A percentile compares a stretch with the other conserved stretches of the same genome.
These are phyloP conservation scores for Lateolabrax maculatus DNA, from an alignment of 2,797 vertebrate genomes.

Conservation along the genomic window DNA sequence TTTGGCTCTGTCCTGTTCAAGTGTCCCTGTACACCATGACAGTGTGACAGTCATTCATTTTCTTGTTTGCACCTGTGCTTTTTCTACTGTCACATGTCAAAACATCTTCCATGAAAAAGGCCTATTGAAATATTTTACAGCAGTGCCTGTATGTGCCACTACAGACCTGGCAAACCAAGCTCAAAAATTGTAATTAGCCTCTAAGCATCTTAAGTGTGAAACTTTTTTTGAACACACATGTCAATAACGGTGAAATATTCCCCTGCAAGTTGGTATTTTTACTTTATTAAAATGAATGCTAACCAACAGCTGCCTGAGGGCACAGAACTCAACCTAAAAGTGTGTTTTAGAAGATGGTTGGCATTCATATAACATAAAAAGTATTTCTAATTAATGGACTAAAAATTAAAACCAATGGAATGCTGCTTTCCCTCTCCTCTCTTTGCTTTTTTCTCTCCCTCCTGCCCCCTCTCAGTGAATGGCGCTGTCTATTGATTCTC, in stretches of 20 bases:
- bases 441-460: constrained; percentile 44
- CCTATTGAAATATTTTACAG: background rate
- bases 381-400: constrained; percentile 17
- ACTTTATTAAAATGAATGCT: background rate
- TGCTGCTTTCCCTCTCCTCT: constrained; percentile 32
- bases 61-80: background rate
- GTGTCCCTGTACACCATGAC: background rate
- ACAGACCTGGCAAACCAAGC: background rate
- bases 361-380: background rate
- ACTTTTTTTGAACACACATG: background rate
- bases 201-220: background rate
- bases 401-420: background rate
- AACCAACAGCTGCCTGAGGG: background rate
- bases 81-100: background rate
- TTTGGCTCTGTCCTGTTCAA: background rate
- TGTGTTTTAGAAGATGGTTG: background rate
- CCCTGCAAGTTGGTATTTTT: background rate
- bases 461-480: constrained; percentile 51
- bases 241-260: background rate
- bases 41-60: background rate
- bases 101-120: background rate
- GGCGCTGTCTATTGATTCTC: constrained; percentile 76
- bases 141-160: background rate
- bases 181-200: background rate
- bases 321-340: background rate